phyloP scores from a whole-genome alignment of 1,140 invertebrate genomes.

The Pseudomyrmex flavicornis region DNA sequence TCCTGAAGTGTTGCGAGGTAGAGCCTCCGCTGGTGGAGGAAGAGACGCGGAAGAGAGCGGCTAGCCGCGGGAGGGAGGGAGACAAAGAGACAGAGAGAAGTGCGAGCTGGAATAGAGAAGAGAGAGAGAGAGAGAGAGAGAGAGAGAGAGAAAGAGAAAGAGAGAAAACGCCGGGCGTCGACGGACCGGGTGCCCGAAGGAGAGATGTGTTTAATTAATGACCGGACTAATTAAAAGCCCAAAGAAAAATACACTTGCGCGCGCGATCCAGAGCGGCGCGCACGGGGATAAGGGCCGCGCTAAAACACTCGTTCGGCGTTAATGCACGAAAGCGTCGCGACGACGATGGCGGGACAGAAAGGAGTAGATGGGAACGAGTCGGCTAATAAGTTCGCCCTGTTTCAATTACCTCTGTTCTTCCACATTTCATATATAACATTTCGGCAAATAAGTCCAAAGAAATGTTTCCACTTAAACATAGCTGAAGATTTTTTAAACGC shows the following conservation, averaged over 20 bases:
- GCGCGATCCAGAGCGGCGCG: slow-evolving; percentile 12
- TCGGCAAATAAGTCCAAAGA: neutral
- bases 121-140: neutral
- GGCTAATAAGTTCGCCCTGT: slow-evolving; percentile 60
- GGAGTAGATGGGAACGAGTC: slow-evolving; percentile 27
- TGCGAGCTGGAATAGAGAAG: neutral
- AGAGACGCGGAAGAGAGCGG: slow-evolving; percentile 24
- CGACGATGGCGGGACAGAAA: slow-evolving; percentile 16
- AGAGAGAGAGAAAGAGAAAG: neutral
- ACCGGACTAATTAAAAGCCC: slow-evolving; percentile 76
- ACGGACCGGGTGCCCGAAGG: slow-evolving; percentile 40
- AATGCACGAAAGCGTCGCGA: slow-evolving; percentile 62
- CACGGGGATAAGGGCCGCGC: slow-evolving; percentile 39
- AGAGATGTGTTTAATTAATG: slow-evolving; percentile 76
- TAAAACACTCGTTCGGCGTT: slow-evolving; percentile 68
- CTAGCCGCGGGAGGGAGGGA: slow-evolving; percentile 27
- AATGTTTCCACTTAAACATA: neutral
- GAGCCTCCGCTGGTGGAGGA: slow-evolving; percentile 28
- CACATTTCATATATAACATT: neutral
- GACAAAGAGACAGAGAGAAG: neutral
- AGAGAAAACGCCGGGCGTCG: slow-evolving; percentile 15
- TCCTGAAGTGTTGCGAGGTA: slow-evolving; percentile 71
- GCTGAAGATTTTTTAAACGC: too few relatives aligned
- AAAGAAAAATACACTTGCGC: slow-evolving; percentile 72
- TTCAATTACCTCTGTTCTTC: neutral